A percentile compares a stretch with the other conserved stretches of the same genome.
Evolutionary conservation across 2,113 vertebrate genomes (phyloP).

Genomic region (Sitta europaea): DNA sequence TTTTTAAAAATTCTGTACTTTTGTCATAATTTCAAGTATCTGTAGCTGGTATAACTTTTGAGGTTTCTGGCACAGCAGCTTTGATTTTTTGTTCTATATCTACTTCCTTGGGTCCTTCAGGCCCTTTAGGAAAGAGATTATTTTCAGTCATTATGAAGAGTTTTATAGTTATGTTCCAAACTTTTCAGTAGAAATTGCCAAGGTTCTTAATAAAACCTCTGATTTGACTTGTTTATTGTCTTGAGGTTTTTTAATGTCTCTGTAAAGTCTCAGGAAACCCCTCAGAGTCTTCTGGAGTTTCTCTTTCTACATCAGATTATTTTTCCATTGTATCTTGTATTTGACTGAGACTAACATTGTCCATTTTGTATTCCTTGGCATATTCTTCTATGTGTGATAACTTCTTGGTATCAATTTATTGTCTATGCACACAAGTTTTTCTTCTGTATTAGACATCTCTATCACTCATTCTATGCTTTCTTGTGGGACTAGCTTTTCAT

Average conservation of each 20-base stretch:
- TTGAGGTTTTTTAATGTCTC: not conserved
- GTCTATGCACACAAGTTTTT: not conserved
- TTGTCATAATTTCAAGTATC: slow-evolving; percentile 30
- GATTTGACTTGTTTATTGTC: not conserved
- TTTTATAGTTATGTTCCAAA: not conserved
- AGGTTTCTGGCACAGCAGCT: slow-evolving; percentile 42
- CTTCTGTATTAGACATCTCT: not conserved
- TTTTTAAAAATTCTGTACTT: not conserved
- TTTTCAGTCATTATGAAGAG: not conserved
- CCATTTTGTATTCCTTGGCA: not conserved
- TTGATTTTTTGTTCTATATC: slow-evolving; percentile 63
- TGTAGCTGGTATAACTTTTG: slow-evolving; percentile 55
- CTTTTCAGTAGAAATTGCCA: not conserved
- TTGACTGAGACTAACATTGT: not conserved
- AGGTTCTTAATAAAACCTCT: not conserved
- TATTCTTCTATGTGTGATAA: not conserved
- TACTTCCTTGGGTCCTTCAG: slow-evolving; percentile 48
- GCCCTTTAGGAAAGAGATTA: not conserved
- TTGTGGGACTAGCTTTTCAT: not conserved
- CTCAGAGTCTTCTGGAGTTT: not conserved
- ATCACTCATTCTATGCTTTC: not conserved
- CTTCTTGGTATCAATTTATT: not conserved
- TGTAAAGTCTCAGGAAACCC: not conserved
- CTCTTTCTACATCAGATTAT: not conserved
- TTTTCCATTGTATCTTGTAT: not conserved